Percentiles rank a stretch among this genome's conserved stretches.
phyloP scores from a whole-genome alignment of 2,888 invertebrate species.

The Morpho achilles region DNA sequence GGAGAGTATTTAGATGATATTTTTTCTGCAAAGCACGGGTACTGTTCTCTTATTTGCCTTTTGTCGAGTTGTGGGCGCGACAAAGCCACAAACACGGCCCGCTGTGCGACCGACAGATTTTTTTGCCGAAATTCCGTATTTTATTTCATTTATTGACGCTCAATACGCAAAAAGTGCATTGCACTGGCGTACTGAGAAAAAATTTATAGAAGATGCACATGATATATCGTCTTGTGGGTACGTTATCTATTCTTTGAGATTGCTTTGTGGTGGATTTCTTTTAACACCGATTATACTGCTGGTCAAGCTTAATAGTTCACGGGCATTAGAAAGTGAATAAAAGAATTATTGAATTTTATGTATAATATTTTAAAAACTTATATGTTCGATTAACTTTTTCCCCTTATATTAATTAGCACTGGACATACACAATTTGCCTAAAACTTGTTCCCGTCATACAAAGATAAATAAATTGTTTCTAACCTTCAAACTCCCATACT shows the following conservation, averaged over 20 bases:
- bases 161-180: constrained; percentile 48
- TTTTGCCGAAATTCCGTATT: constrained; percentile 66
- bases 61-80: constrained; percentile 76
- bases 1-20: constrained; percentile 73
- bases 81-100: constrained; percentile 75
- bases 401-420: no score
- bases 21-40: constrained; percentile 54
- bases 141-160: constrained; percentile 70
- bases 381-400: no score
- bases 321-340: not conserved
- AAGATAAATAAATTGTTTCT: no score
- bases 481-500: no score
- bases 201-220: constrained; percentile 63
- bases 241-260: constrained; percentile 45
- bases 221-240: constrained; percentile 66
- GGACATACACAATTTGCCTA: no score
- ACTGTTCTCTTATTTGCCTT: constrained; percentile 77
- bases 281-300: constrained; percentile 32
- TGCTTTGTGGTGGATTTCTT: constrained; percentile 46
- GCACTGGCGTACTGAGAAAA: constrained; percentile 44
- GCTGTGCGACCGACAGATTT: constrained; percentile 68
- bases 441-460: no score
- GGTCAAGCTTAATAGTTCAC: constrained; percentile 27
- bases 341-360: not conserved
- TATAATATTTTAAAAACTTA: no score